These are phyloP conservation scores for Rhingia campestris DNA, from an alignment of 2,888 invertebrate species.

Conservation along the genomic window DNA sequence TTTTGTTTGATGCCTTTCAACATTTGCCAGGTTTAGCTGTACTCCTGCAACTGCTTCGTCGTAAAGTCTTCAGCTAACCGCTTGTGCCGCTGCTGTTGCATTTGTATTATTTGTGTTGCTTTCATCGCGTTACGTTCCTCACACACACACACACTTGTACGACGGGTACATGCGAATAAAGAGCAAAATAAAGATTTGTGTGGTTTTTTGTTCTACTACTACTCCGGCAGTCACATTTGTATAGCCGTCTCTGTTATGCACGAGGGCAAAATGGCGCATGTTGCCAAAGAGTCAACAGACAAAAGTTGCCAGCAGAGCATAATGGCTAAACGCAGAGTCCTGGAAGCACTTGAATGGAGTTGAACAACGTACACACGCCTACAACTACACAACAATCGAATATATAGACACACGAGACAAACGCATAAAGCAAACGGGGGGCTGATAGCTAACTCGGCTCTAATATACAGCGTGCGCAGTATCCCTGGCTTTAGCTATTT, in stretches of 20 bases:
- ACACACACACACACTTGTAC: not conserved
- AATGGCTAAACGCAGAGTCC: slow-evolving; percentile 29
- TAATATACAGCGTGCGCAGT: not conserved
- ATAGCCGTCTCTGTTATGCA: slow-evolving; percentile 25
- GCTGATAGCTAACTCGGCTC: slow-evolving; percentile 1
- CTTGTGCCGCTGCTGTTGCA: slow-evolving; percentile 39
- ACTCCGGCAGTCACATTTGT: slow-evolving; percentile 4
- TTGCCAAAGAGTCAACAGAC: slow-evolving; percentile 59
- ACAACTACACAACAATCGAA: slow-evolving; percentile 3
- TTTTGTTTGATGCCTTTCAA: slow-evolving; percentile 50
- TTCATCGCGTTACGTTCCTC: slow-evolving; percentile 39
- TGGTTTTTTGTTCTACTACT: slow-evolving; percentile 14
- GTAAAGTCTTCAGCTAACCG: not conserved
- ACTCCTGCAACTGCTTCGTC: not conserved
- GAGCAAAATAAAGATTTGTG: slow-evolving; percentile 59
- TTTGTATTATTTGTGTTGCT: slow-evolving; percentile 55
- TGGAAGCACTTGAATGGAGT: slow-evolving; percentile 56
- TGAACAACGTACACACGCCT: slow-evolving; percentile 24
- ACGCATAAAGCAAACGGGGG: not conserved
- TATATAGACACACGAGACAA: not conserved
- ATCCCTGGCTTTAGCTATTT: slow-evolving; percentile 31
- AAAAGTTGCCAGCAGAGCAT: slow-evolving; percentile 25
- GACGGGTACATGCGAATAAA: slow-evolving; percentile 14
- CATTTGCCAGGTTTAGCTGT: slow-evolving; percentile 38
- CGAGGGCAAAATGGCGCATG: slow-evolving; percentile 58